Evolutionary conservation across 2,888 invertebrate species (phyloP), one percentile per base, ranked within the genome.

Genomic region (Heliconius sara): DNA sequence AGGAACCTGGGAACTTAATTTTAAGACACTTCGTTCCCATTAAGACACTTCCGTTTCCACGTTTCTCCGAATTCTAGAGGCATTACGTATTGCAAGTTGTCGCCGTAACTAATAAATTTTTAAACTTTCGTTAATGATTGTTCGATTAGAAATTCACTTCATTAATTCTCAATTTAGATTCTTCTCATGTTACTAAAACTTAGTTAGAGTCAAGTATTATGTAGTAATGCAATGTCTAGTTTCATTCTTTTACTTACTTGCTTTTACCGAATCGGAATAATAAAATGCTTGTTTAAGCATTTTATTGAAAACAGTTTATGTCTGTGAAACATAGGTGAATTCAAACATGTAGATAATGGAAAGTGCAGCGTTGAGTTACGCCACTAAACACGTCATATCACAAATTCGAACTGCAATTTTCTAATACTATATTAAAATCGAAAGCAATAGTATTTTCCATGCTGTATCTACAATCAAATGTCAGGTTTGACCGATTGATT

Each of bases 401-500:
- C 47, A 19, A 19, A 39, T 39, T 39, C 2, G 10, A 39, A 7
- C 9, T 57, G 6, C n/a, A 60, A n/a, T 60, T 60, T 60, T 22
- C 60, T 9, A 63, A 63, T 12, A 13, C 27, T 27, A 19, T 52
- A 52, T 52, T 12, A n/a, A 60, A 60, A n/a, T 60, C 4, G n/a
- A 60, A n/a, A n/a, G 60, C n/a, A 4, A 60, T 10, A n/a, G 3
- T 60, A 60, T n/a, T 60, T 60, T 60, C n/a, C 1, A 60, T n/a
- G 12, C n/a, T 60, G 60, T 60, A 60, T 60, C 22, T 71, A 22
- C 25, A 27, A 52, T 27, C 10, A 52, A 71, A 52, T 30, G 71
- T 22, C 71, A 71, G 12, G 47, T 52, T 71, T 52, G 67, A 71
- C 47, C 52, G 47, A 71, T 71, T 30, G 52, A 71, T n/a, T 72